These are phyloP conservation scores for Tetraneura akinire DNA, from an alignment of 1,140 invertebrate species.

Conservation along the genomic window DNA sequence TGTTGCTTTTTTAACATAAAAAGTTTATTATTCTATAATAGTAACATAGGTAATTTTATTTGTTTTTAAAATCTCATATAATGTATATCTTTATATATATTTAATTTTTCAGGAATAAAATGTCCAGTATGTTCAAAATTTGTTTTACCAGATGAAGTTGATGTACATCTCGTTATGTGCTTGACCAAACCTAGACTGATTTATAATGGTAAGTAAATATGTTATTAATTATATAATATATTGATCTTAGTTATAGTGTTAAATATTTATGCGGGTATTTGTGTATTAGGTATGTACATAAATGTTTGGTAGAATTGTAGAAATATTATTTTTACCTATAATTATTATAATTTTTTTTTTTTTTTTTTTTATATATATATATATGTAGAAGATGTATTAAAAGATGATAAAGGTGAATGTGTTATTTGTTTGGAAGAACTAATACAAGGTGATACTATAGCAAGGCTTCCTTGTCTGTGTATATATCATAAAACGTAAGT, in stretches of 20 bases:
- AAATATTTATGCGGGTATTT: too few species aligned
- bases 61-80: too few species aligned
- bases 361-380: slow-evolving; percentile 16
- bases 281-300: too few species aligned
- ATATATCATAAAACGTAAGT: slow-evolving; percentile 97
- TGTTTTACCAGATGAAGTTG: slow-evolving; percentile 95
- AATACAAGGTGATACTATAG: slow-evolving; percentile 90
- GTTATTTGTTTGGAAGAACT: slow-evolving; percentile 98
- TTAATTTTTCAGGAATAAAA: slow-evolving; percentile 82
- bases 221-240: slow-evolving; percentile 14
- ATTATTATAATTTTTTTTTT: neutral
- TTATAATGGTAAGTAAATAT: slow-evolving; percentile 84
- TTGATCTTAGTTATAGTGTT: too few species aligned
- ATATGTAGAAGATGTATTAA: slow-evolving; percentile 88
- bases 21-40: too few species aligned
- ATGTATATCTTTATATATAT: too few species aligned
- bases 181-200: slow-evolving; percentile 96
- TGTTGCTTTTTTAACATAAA: too few species aligned
- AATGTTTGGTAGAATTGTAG: too few species aligned
- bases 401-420: slow-evolving; percentile 95
- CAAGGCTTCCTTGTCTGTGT: slow-evolving; percentile 96
- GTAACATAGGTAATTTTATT: too few species aligned
- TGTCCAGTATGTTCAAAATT: slow-evolving; percentile 98
- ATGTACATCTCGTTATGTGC: slow-evolving; percentile 98
- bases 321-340: neutral